phyloP scores from a whole-genome alignment of 2,113 vertebrate genomes.

The Cervus canadensis region DNA sequence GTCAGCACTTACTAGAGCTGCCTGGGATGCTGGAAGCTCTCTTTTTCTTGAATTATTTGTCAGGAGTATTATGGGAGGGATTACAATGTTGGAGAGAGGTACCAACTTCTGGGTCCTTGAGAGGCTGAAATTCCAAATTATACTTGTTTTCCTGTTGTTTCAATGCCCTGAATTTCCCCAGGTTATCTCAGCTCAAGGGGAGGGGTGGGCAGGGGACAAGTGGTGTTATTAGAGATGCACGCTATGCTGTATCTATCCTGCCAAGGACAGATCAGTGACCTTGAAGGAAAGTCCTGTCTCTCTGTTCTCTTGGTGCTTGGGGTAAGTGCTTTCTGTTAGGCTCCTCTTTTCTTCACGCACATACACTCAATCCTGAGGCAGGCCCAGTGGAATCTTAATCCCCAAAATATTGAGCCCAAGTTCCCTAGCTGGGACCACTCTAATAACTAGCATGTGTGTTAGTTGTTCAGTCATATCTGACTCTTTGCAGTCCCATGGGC shows the following conservation, averaged over 20 bases:
- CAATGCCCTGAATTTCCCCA: not conserved
- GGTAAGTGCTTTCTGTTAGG: not conserved
- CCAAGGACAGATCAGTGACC: not conserved
- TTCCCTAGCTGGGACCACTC: not conserved
- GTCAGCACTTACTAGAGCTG: not conserved
- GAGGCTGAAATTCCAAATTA: not conserved
- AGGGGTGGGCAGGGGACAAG: not conserved
- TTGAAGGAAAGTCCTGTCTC: not conserved
- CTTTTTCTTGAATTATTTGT: constrained; percentile 10
- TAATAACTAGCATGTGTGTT: not conserved
- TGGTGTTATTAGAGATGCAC: not conserved
- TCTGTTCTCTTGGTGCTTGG: not conserved
- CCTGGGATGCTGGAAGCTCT: not conserved
- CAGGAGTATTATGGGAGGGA: not conserved
- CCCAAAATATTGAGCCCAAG: not conserved
- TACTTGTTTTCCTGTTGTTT: not conserved
- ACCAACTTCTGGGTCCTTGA: not conserved
- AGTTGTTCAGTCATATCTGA: not conserved
- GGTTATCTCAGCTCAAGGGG: not conserved
- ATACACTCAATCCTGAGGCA: not conserved
- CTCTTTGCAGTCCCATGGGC: not conserved
- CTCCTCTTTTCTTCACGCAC: not conserved
- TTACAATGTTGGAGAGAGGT: not conserved
- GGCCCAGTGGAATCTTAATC: not conserved
- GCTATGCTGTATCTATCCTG: not conserved